Evolutionary conservation across 1,140 invertebrate genomes (phyloP).

Genomic region (Rhynchophorus ferrugineus): DNA sequence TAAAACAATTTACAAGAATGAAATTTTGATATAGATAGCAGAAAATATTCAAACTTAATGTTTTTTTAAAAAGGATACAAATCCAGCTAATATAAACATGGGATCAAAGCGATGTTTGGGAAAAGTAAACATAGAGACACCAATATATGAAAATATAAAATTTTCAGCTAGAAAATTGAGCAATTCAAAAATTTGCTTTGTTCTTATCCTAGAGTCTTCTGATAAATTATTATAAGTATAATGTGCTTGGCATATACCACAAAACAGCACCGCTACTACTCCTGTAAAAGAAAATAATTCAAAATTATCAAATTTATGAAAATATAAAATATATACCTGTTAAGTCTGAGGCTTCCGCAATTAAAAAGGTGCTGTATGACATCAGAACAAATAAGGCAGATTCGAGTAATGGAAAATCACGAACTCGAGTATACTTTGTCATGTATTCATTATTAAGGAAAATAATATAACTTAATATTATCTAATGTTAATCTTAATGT

Average conservation of each 20-base stretch:
- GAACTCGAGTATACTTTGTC: conserved; percentile 92
- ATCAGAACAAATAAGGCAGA: conserved; percentile 94
- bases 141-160: conserved; percentile 98
- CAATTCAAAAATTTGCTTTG: conserved; percentile 92
- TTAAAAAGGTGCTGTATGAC: conserved; percentile 95
- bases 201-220: conserved; percentile 75
- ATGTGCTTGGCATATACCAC: conserved; percentile 98
- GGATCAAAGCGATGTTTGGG: conserved; percentile 90
- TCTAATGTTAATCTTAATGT: too few species aligned
- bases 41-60: neutral
- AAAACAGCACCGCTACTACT: conserved; percentile 93
- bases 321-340: conserved; percentile 59
- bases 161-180: conserved; percentile 96
- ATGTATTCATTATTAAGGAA: conserved; percentile 53
- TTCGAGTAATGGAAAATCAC: conserved; percentile 93
- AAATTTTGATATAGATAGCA: too few species aligned
- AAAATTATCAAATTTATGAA: neutral
- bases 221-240: conserved; percentile 98
- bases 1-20: too few species aligned
- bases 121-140: conserved; percentile 97
- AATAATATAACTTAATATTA: too few species aligned
- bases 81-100: conserved; percentile 85
- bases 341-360: conserved; percentile 89
- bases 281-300: conserved; percentile 48
- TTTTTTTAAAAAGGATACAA: conserved; percentile 69